Percentiles rank a stretch among this genome's conserved stretches.
These are phyloP conservation scores for Chaenogobius annularis DNA, from an alignment of 2,113 vertebrate genomes.

Conservation along the genomic window DNA sequence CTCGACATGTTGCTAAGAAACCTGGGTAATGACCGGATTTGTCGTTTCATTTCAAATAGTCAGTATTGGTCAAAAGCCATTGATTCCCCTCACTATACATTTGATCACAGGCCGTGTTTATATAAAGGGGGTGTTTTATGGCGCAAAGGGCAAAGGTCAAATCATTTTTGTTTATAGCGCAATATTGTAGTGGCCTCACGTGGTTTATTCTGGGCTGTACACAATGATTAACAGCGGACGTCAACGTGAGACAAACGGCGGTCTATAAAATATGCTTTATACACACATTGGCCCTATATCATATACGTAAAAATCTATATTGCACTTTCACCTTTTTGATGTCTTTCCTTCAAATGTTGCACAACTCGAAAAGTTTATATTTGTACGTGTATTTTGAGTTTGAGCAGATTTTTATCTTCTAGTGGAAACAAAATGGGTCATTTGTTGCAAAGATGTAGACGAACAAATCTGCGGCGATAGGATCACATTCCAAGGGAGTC, in stretches of 20 bases:
- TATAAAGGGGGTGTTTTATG: not conserved
- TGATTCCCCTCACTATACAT: not conserved
- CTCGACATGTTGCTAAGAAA: not conserved
- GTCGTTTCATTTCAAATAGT: not conserved
- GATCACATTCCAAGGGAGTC: no score
- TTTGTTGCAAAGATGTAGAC: no score
- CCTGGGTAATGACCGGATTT: not conserved
- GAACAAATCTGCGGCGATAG: no score
- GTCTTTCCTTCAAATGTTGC: not conserved
- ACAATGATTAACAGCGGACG: not conserved
- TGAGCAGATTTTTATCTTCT: no score
- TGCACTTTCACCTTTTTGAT: not conserved
- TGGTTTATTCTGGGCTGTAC: not conserved
- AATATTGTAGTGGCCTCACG: not conserved
- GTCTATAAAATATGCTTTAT: conserved; percentile 1
- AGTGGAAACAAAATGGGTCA: no score
- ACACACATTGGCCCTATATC: not conserved
- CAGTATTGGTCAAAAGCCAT: not conserved
- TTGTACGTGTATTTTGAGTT: no score
- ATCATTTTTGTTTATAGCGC: not conserved
- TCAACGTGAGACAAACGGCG: not conserved
- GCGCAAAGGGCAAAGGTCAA: not conserved
- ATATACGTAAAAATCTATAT: not conserved
- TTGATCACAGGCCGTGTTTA: not conserved
- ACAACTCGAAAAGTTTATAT: not conserved